A percentile compares a stretch with the other conserved stretches of the same genome.
Conservation (phyloP, 2,888 invertebrate genomes). For the Parascotia fuliginaria region DNA sequence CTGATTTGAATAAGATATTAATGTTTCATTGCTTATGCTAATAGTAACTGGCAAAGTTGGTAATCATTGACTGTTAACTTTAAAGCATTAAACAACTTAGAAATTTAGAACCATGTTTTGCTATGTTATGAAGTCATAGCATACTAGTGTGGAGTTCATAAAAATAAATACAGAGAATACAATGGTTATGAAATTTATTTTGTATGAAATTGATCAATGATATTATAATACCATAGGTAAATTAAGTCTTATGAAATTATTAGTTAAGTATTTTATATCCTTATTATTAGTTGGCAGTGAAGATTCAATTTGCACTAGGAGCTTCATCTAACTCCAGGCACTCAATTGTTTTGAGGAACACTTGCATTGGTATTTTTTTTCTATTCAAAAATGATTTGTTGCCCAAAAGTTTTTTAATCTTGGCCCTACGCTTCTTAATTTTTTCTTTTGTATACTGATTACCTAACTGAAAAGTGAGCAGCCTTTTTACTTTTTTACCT, state of each 20-base stretch:
- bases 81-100: no score
- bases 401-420: conserved; percentile 84
- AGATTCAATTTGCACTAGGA: conserved; percentile 62
- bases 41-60: no score
- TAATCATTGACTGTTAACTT: no score
- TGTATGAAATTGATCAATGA: conserved; percentile 15
- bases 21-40: no score
- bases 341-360: conserved; percentile 84
- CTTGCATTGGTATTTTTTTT: conserved; percentile 84
- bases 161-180: background rate
- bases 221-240: conserved; percentile 55
- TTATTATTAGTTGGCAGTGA: conserved; percentile 48
- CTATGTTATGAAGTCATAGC: no score
- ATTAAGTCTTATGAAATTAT: conserved; percentile 22
- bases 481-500: conserved; percentile 84
- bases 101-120: no score
- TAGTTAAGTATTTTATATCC: conserved; percentile 24
- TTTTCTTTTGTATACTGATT: conserved; percentile 83
- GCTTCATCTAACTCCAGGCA: conserved; percentile 79
- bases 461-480: conserved; percentile 83
- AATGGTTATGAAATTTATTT: conserved; percentile 30
- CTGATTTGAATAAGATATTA: no score
- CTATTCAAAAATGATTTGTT: conserved; percentile 80
- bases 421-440: conserved; percentile 85
- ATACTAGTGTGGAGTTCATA: background rate